Evolutionary conservation across 2,888 invertebrate genomes (phyloP).

Genomic region (Aplocera efformata): DNA sequence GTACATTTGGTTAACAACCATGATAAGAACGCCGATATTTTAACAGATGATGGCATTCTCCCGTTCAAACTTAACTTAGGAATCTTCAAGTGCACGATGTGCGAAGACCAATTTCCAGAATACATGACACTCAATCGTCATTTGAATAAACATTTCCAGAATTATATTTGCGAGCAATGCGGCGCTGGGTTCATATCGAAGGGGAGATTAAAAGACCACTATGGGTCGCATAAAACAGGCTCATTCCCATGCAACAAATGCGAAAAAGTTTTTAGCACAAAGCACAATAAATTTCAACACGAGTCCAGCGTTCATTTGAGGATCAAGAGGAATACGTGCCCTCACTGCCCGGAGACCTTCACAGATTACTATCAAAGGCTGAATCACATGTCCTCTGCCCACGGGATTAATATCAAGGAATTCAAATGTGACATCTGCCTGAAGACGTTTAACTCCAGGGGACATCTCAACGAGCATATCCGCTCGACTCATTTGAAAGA

Average conservation of each 20-base stretch:
- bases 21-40: slow-evolving; percentile 42
- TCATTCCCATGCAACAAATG: slow-evolving; percentile 64
- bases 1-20: slow-evolving; percentile 51
- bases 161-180: slow-evolving; percentile 68
- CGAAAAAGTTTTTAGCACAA: slow-evolving; percentile 70
- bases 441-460: slow-evolving; percentile 59
- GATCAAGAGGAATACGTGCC: slow-evolving; percentile 61
- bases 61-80: slow-evolving; percentile 53
- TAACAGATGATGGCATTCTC: slow-evolving; percentile 45
- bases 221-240: slow-evolving; percentile 59
- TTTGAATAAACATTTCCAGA: slow-evolving; percentile 68
- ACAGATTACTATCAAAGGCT: slow-evolving; percentile 66
- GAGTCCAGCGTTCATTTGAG: slow-evolving; percentile 71
- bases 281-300: slow-evolving; percentile 66
- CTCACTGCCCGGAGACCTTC: slow-evolving; percentile 61
- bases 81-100: slow-evolving; percentile 53
- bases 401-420: slow-evolving; percentile 63
- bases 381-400: slow-evolving; percentile 58
- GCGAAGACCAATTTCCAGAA: slow-evolving; percentile 49
- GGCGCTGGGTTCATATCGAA: slow-evolving; percentile 66
- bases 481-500: slow-evolving; percentile 28
- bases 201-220: slow-evolving; percentile 56
- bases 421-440: slow-evolving; percentile 63
- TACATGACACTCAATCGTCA: slow-evolving; percentile 64
- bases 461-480: slow-evolving; percentile 58